phyloP scores from a whole-genome alignment of 2,888 invertebrate genomes.

The Callyntrura sp. region DNA sequence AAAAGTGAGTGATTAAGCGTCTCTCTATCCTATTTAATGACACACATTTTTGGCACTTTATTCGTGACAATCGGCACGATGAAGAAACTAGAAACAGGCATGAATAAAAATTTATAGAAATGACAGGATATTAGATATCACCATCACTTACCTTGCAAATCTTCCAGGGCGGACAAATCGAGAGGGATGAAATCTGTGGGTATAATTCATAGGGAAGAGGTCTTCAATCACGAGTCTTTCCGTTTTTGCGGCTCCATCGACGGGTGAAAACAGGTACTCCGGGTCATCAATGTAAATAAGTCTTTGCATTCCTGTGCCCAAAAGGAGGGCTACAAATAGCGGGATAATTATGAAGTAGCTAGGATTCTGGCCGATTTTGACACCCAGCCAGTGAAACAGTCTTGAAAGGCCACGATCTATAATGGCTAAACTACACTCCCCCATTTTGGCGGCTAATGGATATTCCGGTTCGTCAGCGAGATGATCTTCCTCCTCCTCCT shows the following conservation, averaged over 20 bases:
- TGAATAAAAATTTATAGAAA: conserved; percentile 16
- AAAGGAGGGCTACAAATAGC: conserved; percentile 91
- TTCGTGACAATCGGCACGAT: conserved; percentile 33
- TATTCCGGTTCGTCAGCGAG: conserved; percentile 65
- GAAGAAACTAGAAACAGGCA: conserved; percentile 24
- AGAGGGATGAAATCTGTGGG: conserved; percentile 93
- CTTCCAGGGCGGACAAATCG: conserved; percentile 94
- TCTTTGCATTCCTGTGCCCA: conserved; percentile 95
- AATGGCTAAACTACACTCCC: conserved; percentile 82
- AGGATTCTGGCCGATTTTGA: conserved; percentile 92
- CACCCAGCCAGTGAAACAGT: conserved; percentile 93
- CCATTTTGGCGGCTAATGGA: conserved; percentile 73
- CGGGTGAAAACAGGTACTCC: conserved; percentile 96
- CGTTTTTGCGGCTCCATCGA: conserved; percentile 90
- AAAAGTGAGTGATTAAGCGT: conserved; percentile 62
- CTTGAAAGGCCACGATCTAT: conserved; percentile 92
- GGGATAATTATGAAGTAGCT: conserved; percentile 96
- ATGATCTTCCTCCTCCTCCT: conserved; percentile 66
- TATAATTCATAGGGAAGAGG: conserved; percentile 95
- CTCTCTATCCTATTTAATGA: conserved; percentile 44
- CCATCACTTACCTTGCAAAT: conserved; percentile 84
- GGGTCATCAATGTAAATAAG: conserved; percentile 95
- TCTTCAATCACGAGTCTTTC: conserved; percentile 93
- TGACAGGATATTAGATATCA: not conserved
- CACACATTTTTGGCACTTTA: conserved; percentile 50